These are phyloP conservation scores for Mormyrops boulengeri DNA, from an alignment of 2,797 vertebrate genomes.

Conservation along the genomic window DNA sequence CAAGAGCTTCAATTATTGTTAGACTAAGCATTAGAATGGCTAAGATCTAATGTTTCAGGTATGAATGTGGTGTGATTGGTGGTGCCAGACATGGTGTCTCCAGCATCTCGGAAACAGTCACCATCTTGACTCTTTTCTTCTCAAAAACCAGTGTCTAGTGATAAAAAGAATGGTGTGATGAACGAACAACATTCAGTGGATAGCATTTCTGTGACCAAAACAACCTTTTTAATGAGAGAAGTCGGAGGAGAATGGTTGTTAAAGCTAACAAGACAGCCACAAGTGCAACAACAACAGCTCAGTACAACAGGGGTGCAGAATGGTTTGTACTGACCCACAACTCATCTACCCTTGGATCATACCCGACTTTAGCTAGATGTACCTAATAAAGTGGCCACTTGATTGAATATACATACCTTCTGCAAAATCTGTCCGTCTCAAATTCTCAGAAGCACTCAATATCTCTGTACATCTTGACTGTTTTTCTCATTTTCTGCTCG, in stretches of 20 bases:
- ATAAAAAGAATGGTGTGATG: neutral
- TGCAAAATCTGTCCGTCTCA: neutral
- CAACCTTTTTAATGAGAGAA: neutral
- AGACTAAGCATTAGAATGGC: neutral
- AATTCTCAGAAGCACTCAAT: neutral
- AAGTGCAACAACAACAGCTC: neutral
- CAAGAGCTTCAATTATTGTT: neutral
- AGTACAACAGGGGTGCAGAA: neutral
- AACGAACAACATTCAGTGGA: neutral
- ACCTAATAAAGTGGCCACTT: neutral
- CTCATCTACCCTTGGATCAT: neutral
- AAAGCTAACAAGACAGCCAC: neutral
- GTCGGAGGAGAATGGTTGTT: neutral
- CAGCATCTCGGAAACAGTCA: neutral
- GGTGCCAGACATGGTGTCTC: neutral
- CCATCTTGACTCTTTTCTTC: neutral
- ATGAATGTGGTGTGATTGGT: neutral
- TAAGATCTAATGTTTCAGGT: neutral
- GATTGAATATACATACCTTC: neutral
- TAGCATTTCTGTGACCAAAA: neutral
- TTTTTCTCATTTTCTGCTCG: constrained; percentile 51
- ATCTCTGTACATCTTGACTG: constrained; percentile 17
- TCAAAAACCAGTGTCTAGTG: neutral
- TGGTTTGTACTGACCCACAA: neutral
- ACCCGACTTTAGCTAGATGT: neutral